These are phyloP conservation scores for Trichacis sp. DNA, from an alignment of 2,888 invertebrate species.

Conservation along the genomic window DNA sequence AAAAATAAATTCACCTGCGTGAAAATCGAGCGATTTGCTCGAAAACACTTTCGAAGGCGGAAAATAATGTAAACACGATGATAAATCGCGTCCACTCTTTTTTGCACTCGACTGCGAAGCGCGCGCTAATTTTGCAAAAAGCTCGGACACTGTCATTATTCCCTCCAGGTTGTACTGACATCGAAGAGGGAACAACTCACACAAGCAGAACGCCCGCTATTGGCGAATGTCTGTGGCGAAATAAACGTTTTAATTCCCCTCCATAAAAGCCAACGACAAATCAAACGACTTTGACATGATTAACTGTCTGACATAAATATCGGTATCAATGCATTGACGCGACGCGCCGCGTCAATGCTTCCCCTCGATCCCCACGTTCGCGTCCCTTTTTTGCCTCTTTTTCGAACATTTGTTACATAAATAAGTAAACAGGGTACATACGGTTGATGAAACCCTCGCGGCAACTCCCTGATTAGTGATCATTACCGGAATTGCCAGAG, in stretches of 20 bases:
- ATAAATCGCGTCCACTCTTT: conserved; percentile 30
- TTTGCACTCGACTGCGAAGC: conserved; percentile 46
- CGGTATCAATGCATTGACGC: conserved; percentile 68
- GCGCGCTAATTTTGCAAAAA: conserved; percentile 64
- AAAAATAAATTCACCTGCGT: too few relatives aligned
- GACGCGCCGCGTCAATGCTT: conserved; percentile 52
- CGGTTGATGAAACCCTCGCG: background rate
- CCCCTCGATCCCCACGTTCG: background rate
- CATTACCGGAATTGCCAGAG: too few relatives aligned
- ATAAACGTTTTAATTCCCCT: conserved; percentile 69
- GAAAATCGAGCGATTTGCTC: background rate
- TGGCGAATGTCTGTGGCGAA: conserved; percentile 67
- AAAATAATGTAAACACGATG: background rate
- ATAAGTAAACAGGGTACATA: conserved; percentile 34
- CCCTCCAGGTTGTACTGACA: too few relatives aligned
- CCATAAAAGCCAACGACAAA: conserved; percentile 69
- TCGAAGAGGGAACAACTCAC: conserved; percentile 63
- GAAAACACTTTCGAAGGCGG: background rate
- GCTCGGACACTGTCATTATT: conserved; percentile 48
- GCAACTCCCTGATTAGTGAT: background rate
- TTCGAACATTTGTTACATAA: conserved; percentile 30
- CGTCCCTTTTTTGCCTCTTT: conserved; percentile 29
- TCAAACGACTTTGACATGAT: conserved; percentile 68
- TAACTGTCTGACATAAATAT: conserved; percentile 68
- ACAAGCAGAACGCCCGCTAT: conserved; percentile 56